Evolutionary conservation across 2,888 invertebrate species (phyloP), one percentile per base, ranked within the genome.

Genomic region (Leptinotarsa peninsularis): DNA sequence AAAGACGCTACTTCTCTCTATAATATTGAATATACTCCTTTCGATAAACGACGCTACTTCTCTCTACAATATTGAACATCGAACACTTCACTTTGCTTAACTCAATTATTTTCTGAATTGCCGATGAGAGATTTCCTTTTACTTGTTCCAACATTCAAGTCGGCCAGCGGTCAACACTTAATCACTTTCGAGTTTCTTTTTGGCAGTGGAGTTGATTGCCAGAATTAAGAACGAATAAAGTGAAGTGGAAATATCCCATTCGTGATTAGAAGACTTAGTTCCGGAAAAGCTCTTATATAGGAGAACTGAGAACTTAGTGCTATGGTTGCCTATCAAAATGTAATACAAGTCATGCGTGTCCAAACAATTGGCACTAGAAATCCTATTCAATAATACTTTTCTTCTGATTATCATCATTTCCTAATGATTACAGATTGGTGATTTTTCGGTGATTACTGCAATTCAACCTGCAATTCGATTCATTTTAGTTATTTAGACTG

Each of bases 21-120:
- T 23, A 15, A 60, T 70, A 70, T 70, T 23, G 58, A 70, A 3
- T 23, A 58, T 58, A 58, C 23, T 49, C 56, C 56, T 33, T 43
- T 33, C 23, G 58, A 70, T 49, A 70, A 70, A 70, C 49, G 49
- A 58, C 56, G 56, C 56, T 33, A 18, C n/a, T 69, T 14, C 27
- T 69, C 33, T 56, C 58, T 70, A 17, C 49, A 15, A 70, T 70
- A 70, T 70, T 17, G 49, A 70, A 27, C 70, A 60, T 49, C 17
- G 68, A 68, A 68, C 68, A 70, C 68, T 67, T 56, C 18, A 58
- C 50, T 63, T 68, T 23, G 49, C 60, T n/a, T 67, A 73, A 73
- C 73, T 73, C 68, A 60, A 73, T 73, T 73, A 68, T 68, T 49
- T 56, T 27, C 60, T 18, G 52, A 27, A 73, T 73, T 67, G 73